Base-by-base conservation (phyloP, 2,888 invertebrate species). In the Drosophila neonasuta region DNA sequence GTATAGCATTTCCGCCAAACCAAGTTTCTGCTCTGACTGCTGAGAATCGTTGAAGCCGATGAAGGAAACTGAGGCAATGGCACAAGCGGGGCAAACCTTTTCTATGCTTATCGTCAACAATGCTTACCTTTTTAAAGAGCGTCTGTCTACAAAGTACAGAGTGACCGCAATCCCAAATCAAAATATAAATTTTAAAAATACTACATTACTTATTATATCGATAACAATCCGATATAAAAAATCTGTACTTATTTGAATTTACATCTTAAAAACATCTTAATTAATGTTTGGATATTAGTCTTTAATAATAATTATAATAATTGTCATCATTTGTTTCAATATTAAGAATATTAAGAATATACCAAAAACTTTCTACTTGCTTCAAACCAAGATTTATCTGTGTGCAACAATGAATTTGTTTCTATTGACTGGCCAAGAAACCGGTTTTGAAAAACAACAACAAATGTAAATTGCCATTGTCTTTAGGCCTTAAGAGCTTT, bases 401-500 rank as follows among this genome's bases (percentile, higher is more conserved):
- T 34, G 42, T n/a, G 34, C 55, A 24, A 36, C 55, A 36, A 13
- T 32, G 20, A 20, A 34, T 51, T 57, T 48, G 54, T 58, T 62
- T 61, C 59, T 75, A 59, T 51, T 68, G 46, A 60, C 59, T 67
- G 73, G 50, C 7, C 6, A 48, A 15, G 49, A 77, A 77, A 74
- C 77, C 68, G 74, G 77, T 77, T 74, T 66, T 52, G n/a, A 15
- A 24, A 32, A 24, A 52, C 52, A 57, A 45, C 39, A 54, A 58
- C 48, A 55, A 48, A 15, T 20, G 41, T 42, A 56, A 46, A 52
- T 55, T 32, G 55, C 29, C 15, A 56, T 39, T 70, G 52, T 70
- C 48, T 70, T 58, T 61, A 61, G 61, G 48, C 68, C 45, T 10
- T 44, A 61, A 59, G 68, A 77, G 73, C 77, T 74, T 74, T 73